Percentiles rank a stretch among this genome's conserved stretches.
These are phyloP conservation scores for Spinibarbus caldwelli DNA, from an alignment of 2,797 vertebrate species.

Conservation along the genomic window DNA sequence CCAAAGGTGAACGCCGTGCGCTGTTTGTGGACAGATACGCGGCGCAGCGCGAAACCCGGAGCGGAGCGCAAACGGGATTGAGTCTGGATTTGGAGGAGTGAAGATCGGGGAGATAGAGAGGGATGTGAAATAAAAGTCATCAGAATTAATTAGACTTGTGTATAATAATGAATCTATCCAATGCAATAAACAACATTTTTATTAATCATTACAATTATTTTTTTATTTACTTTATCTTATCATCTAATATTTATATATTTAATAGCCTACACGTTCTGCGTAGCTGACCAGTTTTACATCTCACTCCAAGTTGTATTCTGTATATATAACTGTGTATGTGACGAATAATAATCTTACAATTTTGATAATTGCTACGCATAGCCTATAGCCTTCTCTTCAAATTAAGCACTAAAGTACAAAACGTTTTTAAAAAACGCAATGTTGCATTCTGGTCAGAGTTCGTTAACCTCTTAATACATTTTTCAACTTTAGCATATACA, in stretches of 20 bases:
- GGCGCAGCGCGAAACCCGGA: neutral
- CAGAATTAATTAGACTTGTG: neutral
- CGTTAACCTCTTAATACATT: no score
- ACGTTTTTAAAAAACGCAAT: no score
- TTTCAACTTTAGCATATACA: no score
- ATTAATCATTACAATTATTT: neutral
- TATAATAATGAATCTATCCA: neutral
- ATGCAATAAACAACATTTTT: neutral
- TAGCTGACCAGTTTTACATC: neutral
- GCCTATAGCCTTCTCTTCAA: neutral
- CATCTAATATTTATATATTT: neutral
- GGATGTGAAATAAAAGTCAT: neutral
- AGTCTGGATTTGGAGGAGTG: neutral
- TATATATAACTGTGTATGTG: neutral
- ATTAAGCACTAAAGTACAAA: no score
- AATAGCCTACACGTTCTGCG: neutral
- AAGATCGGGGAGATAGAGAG: neutral
- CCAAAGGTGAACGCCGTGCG: neutral
- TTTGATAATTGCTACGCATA: no score
- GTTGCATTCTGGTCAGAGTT: no score
- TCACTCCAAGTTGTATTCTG: neutral
- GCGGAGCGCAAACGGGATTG: no score
- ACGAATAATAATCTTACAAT: neutral
- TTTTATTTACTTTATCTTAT: neutral
- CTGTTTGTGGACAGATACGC: neutral